Evolutionary conservation across 2,113 vertebrate species (phyloP).

Genomic region (Erpornis zantholeuca): DNA sequence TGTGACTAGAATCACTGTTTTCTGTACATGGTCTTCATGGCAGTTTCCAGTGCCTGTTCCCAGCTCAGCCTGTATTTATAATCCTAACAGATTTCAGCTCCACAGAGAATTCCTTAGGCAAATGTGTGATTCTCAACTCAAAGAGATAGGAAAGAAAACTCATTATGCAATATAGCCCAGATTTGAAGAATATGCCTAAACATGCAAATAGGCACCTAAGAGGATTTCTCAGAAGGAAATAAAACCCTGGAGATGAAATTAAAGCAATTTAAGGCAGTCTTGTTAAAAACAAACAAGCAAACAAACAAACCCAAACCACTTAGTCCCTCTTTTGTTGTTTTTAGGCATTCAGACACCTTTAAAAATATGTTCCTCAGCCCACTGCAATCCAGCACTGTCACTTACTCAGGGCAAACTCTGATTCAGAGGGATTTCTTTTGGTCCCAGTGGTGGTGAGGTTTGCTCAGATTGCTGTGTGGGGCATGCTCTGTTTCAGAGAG

Average conservation of each 20-base stretch:
- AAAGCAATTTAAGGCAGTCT: neutral
- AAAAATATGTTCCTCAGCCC: neutral
- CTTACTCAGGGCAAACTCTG: neutral
- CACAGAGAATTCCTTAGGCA: conserved; percentile 7
- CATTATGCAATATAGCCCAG: neutral
- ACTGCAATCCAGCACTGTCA: neutral
- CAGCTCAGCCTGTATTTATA: conserved; percentile 31
- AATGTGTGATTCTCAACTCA: neutral
- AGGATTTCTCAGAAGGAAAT: neutral
- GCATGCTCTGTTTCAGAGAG: neutral
- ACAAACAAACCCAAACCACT: neutral
- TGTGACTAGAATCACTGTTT: conserved; percentile 66
- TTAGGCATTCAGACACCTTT: neutral
- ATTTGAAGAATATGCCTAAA: neutral
- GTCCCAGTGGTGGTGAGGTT: neutral
- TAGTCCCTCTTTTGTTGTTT: neutral
- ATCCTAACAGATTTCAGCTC: conserved; percentile 27
- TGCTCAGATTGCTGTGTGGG: neutral
- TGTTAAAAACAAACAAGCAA: neutral
- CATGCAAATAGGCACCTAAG: neutral
- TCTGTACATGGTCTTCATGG: conserved; percentile 38
- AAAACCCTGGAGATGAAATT: neutral
- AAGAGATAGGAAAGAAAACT: conserved; percentile 21
- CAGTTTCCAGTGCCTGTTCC: conserved; percentile 51
- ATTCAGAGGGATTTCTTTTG: neutral